Conservation (phyloP, 2,888 invertebrate species). For the Eurytoma californica region DNA sequence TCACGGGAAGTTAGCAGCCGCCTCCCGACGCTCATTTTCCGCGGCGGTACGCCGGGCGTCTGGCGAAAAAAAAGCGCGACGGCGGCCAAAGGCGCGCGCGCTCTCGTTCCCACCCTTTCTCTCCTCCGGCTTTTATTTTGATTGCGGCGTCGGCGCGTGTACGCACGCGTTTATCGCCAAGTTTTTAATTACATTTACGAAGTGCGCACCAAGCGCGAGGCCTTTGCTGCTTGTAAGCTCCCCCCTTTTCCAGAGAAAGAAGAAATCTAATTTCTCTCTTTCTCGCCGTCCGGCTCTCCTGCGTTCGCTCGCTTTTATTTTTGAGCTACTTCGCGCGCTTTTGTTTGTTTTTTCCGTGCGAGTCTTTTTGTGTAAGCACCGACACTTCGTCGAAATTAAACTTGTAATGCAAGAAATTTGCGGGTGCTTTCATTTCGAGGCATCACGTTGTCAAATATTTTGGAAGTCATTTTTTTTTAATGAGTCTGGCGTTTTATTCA, state of each 20-base stretch:
- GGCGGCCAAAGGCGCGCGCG: constrained; percentile 31
- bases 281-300: background rate
- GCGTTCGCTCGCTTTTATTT: background rate
- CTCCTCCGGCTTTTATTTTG: constrained; percentile 58
- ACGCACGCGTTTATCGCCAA: constrained; percentile 57
- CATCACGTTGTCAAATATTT: too few species aligned
- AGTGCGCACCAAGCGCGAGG: constrained; percentile 5
- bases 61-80: constrained; percentile 23
- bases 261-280: constrained; percentile 34
- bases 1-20: background rate
- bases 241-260: background rate
- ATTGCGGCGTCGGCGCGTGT: constrained; percentile 57
- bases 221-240: too few species aligned
- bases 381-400: too few species aligned
- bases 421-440: too few species aligned
- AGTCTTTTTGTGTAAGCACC: too few species aligned
- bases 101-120: constrained; percentile 54
- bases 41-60: background rate
- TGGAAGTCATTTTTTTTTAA: too few species aligned
- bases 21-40: background rate
- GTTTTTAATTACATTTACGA: constrained; percentile 58
- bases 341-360: too few species aligned
- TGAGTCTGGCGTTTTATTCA: too few species aligned
- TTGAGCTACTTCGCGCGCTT: too few species aligned
- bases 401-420: too few species aligned